Evolutionary conservation across 2,113 vertebrate genomes (phyloP).

Genomic region (Nothocercus julius): DNA sequence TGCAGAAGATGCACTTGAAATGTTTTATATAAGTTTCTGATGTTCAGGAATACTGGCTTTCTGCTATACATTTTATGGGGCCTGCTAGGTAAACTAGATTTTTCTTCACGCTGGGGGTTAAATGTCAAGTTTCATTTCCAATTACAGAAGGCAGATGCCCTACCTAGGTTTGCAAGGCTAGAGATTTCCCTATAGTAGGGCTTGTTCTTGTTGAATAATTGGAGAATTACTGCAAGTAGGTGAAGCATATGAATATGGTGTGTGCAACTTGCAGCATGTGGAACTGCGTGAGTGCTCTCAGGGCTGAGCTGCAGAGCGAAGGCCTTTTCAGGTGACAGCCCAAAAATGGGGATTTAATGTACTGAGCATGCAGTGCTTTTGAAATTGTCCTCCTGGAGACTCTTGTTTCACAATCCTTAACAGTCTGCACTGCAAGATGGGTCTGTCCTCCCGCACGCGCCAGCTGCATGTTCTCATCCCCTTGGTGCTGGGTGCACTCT

Average conservation of each 20-base stretch:
- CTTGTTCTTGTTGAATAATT: background rate
- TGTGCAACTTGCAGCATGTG: background rate
- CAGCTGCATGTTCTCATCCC: background rate
- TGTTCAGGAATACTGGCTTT: background rate
- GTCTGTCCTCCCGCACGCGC: background rate
- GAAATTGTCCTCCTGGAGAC: background rate
- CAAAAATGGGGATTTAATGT: background rate
- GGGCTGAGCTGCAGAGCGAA: background rate
- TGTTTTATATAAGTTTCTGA: fast-evolving
- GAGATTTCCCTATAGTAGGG: background rate
- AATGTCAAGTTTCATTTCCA: background rate
- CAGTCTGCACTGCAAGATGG: too few relatives aligned
- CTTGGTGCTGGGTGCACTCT: background rate
- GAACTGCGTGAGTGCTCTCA: background rate
- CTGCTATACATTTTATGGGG: background rate
- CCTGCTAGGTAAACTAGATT: background rate
- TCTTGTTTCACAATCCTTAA: background rate
- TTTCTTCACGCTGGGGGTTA: background rate
- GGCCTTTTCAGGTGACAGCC: background rate
- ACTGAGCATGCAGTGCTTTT: too few relatives aligned
- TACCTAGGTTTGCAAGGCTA: background rate
- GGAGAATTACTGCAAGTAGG: background rate
- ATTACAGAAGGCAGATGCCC: background rate
- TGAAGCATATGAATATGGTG: background rate
- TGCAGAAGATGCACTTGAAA: background rate